phyloP scores from a whole-genome alignment of 2,797 vertebrate genomes.

The Phrynocephalus vlangalii region DNA sequence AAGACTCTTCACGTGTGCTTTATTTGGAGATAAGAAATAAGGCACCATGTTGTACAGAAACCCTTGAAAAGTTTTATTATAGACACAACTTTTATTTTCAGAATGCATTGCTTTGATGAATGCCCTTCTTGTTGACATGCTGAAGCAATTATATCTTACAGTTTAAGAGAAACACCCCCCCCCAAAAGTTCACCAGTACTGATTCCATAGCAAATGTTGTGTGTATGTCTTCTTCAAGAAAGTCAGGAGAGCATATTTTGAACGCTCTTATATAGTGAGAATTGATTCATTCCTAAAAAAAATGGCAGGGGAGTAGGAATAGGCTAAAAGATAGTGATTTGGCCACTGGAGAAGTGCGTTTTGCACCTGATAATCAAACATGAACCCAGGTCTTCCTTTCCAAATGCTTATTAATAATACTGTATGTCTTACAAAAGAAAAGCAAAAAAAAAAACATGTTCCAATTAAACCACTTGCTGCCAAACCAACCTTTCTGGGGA shows the following conservation, averaged over 20 bases:
- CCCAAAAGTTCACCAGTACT: background rate
- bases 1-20: no score
- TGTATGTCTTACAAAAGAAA: background rate
- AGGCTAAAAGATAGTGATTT: background rate
- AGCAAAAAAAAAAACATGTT: background rate
- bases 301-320: background rate
- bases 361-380: background rate
- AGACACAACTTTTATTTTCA: background rate
- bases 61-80: background rate
- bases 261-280: no score
- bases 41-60: background rate
- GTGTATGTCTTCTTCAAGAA: background rate
- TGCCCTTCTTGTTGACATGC: background rate
- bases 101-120: background rate
- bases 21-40: no score
- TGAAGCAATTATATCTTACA: slow-evolving; percentile 4
- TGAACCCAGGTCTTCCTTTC: background rate
- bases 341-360: background rate
- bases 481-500: background rate
- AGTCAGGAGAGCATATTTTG: no score
- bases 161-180: background rate
- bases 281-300: background rate
- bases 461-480: background rate
- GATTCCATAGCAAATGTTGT: background rate
- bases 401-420: background rate